Evolutionary conservation across 1,140 invertebrate genomes (phyloP), one percentile per base, ranked within the genome.

Genomic region (Cephus cinctus): DNA sequence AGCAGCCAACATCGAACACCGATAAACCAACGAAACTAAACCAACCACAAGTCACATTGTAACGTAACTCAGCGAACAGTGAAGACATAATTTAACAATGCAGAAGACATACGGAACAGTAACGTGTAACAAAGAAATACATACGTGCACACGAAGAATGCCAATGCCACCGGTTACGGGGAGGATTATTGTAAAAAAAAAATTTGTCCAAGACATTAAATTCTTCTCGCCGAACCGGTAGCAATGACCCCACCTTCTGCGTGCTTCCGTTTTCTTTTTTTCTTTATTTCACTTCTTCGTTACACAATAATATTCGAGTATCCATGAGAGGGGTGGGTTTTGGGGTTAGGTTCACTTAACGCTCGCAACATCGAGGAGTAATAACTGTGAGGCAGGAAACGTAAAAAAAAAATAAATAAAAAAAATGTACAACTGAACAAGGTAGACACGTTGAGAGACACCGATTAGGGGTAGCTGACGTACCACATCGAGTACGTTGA

Each of bases 1-100:
- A 74, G 67, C 73, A 75, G 68, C 65, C 69, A 75, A 75, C 71
- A 73, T 71, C 61, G 63, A 74, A 75, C 71, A 74, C 57, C 67
- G 63, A 73, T 73, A 73, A 71, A 71, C 67, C 65, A 72, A 68
- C 54, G 63, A 65, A 70, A 69, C 65, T 70, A 69, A 64, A 70
- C 67, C 67, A 73, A 73, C 66, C 67, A 70, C 68, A 72, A 71
- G 60, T 73, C 62, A 72, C 61, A 72, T 66, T 63, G 62, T 71
- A 65, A 73, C 57, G 56, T 49, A 68, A 70, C 57, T 72, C 60
- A 69, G 63, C 64, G 60, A 67, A 74, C 64, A 71, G 53, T 63
- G 59, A 68, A 68, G 65, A 66, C 58, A 67, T 54, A 67, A 65
- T 63, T 54, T 54, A 54, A 59, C 47, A 57, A 56, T 57, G 36